phyloP scores from a whole-genome alignment of 2,113 vertebrate genomes.

The Chaetodon trifascialis region DNA sequence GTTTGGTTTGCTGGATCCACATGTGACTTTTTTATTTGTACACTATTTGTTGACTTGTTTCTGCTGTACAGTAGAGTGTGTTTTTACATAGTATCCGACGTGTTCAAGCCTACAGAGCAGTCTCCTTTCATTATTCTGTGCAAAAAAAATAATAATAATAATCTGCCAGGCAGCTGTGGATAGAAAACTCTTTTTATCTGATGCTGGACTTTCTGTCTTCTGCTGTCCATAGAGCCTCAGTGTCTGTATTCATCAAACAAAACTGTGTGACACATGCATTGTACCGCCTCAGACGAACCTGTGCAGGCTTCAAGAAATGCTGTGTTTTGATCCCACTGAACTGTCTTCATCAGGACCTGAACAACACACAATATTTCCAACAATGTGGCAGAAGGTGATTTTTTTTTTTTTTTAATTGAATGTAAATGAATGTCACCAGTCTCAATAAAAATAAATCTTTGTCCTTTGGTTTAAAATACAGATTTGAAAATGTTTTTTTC shows the following conservation, averaged over 20 bases:
- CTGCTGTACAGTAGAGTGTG: slow-evolving; percentile 36
- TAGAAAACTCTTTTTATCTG: slow-evolving; percentile 37
- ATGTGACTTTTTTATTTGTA: slow-evolving; percentile 6
- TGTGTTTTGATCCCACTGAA: slow-evolving; percentile 18
- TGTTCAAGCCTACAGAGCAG: slow-evolving; percentile 22
- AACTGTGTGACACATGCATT: slow-evolving; percentile 60
- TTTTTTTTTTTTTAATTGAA: slow-evolving; percentile 26
- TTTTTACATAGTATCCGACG: slow-evolving; percentile 28
- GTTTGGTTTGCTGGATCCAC: slow-evolving; percentile 48
- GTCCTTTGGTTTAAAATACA: slow-evolving; percentile 59
- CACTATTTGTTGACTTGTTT: slow-evolving; percentile 15
- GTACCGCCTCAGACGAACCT: slow-evolving; percentile 46
- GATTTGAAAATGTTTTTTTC: background rate
- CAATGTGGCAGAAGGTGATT: slow-evolving; percentile 21
- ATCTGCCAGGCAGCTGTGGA: slow-evolving; percentile 20
- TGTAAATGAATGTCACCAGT: slow-evolving; percentile 67
- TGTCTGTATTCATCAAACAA: slow-evolving; percentile 31
- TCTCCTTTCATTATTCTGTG: slow-evolving; percentile 46
- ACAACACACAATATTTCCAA: slow-evolving; percentile 41
- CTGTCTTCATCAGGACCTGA: slow-evolving; percentile 17
- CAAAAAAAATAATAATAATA: slow-evolving; percentile 47
- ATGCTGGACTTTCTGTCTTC: slow-evolving; percentile 50
- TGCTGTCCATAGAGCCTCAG: slow-evolving; percentile 35
- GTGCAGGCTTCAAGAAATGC: slow-evolving; percentile 17
- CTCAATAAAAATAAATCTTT: slow-evolving; percentile 68